A percentile compares a stretch with the other conserved stretches of the same genome.
These are phyloP conservation scores for Pachycephus smyrnensis DNA, from an alignment of 2,888 invertebrate species.

Conservation along the genomic window DNA sequence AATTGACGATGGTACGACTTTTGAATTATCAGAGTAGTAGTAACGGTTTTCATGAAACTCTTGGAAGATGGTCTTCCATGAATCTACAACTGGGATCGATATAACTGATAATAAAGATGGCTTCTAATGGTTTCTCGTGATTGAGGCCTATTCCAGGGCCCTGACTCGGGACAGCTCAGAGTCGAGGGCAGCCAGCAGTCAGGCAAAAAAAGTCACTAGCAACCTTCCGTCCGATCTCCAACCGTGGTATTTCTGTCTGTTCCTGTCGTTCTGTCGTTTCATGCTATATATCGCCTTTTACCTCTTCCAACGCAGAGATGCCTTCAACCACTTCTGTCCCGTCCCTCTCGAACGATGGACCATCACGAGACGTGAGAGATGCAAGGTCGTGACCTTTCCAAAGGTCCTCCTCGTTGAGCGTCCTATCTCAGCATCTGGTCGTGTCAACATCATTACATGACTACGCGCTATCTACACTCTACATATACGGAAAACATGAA, in stretches of 20 bases:
- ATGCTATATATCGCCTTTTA: not conserved
- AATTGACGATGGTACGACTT: not conserved
- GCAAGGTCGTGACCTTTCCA: conserved; percentile 4
- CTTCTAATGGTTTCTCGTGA: conserved; percentile 30
- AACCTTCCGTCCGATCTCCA: not conserved
- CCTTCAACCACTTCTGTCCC: not conserved
- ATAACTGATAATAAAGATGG: conserved; percentile 31
- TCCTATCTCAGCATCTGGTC: conserved; percentile 5
- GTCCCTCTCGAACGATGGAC: not conserved
- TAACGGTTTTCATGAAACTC: not conserved
- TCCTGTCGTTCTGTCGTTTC: conserved; percentile 1
- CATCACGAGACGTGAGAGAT: not conserved
- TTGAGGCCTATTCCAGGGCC: conserved; percentile 18
- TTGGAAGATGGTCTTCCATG: not conserved
- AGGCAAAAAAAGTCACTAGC: not conserved
- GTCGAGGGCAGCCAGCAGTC: not conserved
- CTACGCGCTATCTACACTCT: not conserved
- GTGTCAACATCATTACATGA: conserved; percentile 6
- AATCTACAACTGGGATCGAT: not conserved
- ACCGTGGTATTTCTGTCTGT: not conserved
- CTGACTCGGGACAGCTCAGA: conserved; percentile 13
- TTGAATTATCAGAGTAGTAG: not conserved
- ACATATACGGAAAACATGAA: not conserved
- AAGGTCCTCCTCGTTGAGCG: not conserved
- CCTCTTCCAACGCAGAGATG: not conserved